Base-by-base conservation (phyloP, 2,888 invertebrate genomes). In the Caenorhabditis imperialis region DNA sequence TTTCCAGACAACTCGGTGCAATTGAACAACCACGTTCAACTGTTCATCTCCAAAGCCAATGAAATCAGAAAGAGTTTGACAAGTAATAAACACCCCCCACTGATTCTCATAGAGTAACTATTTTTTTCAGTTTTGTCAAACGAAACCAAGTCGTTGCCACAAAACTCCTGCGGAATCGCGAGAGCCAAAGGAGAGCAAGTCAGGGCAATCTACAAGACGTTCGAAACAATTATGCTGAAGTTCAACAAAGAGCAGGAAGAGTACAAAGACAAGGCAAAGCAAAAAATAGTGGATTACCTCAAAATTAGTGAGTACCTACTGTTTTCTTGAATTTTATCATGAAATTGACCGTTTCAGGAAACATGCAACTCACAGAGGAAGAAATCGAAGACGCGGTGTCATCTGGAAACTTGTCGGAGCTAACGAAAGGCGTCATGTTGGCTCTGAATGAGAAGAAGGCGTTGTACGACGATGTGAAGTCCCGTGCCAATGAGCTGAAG, bases 211-310 rank as follows among this genome's bases (percentile, higher is more conserved):
- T 69, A 53, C 58, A 75, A 62, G 25, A 58, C 63, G 3, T 62
- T 75, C 12, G 75, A 70, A 44, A 70, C 60, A 2, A 38, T 55
- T 3, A 63, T 71, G 70, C 16, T 60, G 6, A 77, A 75, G 22
- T 79, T 75, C 57, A 77, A 79, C 33, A 65, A 47, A 10, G 79
- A 79, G 33, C 79, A 79, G 33, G 67, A 61, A 30, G 79, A 77
- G 30, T 79, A 79, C 42, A 69, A 69, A 27, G 65, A 71, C 16
- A 79, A 77, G 14, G 72, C 72, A 10, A 63, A 62, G 20, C 63
- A 58, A 35, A 76, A 75, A 45, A 79, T 77, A 23, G 51, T 54
- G 0, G 65, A 76, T 16, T 75, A 72, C 40, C 30, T 79, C 10
- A 75, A 70, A 75, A 79, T 79, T 10, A 62, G 78, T 76, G 25